Evolutionary conservation across 2,888 invertebrate genomes (phyloP), one percentile per base, ranked within the genome.

Genomic region (Tricholauxania praeusta): DNA sequence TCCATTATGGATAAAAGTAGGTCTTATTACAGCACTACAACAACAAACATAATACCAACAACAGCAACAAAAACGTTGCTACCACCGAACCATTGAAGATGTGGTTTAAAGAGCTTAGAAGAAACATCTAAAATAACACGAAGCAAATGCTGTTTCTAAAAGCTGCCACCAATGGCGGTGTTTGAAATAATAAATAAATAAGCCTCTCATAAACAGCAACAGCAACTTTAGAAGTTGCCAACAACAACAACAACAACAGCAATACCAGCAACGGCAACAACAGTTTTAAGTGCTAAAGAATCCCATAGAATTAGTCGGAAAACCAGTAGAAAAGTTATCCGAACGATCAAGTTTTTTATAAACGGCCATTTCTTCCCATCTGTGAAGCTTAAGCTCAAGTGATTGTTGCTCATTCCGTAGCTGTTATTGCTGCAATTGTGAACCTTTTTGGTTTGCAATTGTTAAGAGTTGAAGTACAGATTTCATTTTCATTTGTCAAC

Each of bases 21-120:
- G 60, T 62, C 64, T 64, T 64, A 62, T 62, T 28, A 51, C 64
- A 64, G 6, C 64, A 64, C 32, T 22, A 17, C 64, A 19, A 17
- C 22, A 17, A 22, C 14, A 64, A 64, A 12, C 48, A 12, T 17
- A 49, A 19, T 49, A 64, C n/a, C 63, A 63, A 49, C 7, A 47
- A 48, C 47, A 17, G 10, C 19, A 22, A 12, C 5, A 60, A 15
- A 7, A 59, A 51, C 10, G 53, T n/a, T 39, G 39, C 39, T 17
- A 0, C 39, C 53, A 32, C 39, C 39, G 39, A 66, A 39, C 53
- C 28, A 28, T 28, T 52, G 12, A 51, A 65, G 65, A 66, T 66
- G 53, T 32, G 53, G 39, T n/a, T 66, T 52, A 14, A 59, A 59
- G 12, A 59, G n/a, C 12, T 48, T 3, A 5, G 14, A 51, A 39